phyloP scores from a whole-genome alignment of 2,113 vertebrate genomes.

The Perca fluviatilis region DNA sequence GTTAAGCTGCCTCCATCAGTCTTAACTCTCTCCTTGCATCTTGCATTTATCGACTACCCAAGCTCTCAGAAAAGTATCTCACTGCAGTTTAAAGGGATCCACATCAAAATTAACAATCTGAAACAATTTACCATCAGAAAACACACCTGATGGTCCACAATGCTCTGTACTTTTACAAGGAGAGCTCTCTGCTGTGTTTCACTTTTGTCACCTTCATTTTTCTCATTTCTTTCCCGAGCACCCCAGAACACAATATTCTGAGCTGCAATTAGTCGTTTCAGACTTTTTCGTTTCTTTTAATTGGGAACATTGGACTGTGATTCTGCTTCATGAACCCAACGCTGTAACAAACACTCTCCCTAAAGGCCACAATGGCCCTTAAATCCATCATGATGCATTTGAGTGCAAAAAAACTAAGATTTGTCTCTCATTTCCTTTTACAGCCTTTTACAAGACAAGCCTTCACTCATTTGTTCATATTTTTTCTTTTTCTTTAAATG shows the following conservation, averaged over 20 bases:
- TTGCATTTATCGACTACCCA: background rate
- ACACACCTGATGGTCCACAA: conserved; percentile 9
- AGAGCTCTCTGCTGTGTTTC: conserved; percentile 24
- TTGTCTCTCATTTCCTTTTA: conserved; percentile 15
- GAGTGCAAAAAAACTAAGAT: background rate
- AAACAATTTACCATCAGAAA: conserved; percentile 9
- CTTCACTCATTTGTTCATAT: background rate
- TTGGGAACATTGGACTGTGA: conserved; percentile 42
- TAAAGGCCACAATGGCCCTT: background rate
- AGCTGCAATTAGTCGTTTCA: conserved; percentile 49
- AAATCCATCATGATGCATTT: conserved; percentile 17
- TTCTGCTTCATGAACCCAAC: conserved; percentile 37
- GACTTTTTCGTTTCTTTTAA: conserved; percentile 39
- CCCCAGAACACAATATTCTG: conserved; percentile 43
- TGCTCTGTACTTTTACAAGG: background rate
- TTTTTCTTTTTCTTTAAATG: conserved; percentile 11
- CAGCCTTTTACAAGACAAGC: background rate
- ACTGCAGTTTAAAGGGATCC: background rate
- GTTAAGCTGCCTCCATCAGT: background rate
- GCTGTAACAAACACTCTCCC: conserved; percentile 25
- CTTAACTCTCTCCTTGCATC: conserved; percentile 5
- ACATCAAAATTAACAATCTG: conserved; percentile 34
- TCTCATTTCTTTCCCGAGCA: conserved; percentile 28
- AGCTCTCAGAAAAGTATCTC: conserved; percentile 11
- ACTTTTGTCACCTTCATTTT: conserved; percentile 35